Conservation (phyloP, 2,797 vertebrate species). For the Momotus momota region DNA sequence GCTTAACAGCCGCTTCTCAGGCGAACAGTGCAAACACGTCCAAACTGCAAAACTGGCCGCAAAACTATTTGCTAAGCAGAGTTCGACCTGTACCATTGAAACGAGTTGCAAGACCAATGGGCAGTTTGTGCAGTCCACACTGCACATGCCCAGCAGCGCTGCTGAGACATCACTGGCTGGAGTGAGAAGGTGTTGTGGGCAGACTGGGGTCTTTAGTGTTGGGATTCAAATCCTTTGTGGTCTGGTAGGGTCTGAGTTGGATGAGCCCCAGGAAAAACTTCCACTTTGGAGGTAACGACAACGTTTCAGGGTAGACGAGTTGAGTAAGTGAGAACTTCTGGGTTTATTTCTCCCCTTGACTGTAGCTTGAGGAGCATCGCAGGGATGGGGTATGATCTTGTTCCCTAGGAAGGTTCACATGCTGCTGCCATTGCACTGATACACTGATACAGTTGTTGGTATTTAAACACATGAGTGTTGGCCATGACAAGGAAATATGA, state of each 20-base stretch:
- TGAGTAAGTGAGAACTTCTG: background rate
- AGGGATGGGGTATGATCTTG: background rate
- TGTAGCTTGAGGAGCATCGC: background rate
- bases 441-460: background rate
- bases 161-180: background rate
- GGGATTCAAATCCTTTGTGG: background rate
- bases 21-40: background rate
- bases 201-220: background rate
- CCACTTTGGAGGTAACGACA: background rate
- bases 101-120: background rate
- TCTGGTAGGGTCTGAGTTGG: background rate
- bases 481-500: background rate
- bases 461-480: background rate
- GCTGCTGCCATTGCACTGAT: background rate
- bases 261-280: background rate
- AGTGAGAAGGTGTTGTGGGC: background rate
- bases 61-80: background rate
- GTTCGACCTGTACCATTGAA: background rate
- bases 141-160: background rate
- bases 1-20: background rate
- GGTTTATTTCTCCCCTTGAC: background rate
- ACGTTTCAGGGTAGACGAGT: background rate
- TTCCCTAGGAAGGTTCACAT: background rate
- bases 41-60: constrained; percentile 2
- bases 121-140: background rate